Conservation (phyloP, 2,888 invertebrate species). For the Drosophila recens region DNA sequence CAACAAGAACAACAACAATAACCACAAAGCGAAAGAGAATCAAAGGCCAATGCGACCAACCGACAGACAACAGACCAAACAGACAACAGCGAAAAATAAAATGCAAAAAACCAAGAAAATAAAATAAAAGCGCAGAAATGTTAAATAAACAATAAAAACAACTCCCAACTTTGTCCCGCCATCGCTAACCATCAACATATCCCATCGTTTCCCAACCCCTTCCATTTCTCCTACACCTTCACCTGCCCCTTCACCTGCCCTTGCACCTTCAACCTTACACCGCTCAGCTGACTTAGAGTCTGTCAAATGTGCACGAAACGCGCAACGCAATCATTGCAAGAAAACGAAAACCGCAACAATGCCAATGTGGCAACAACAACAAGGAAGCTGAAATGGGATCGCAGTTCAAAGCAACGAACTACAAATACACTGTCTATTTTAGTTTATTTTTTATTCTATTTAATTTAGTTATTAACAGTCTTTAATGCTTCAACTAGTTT, state of each 20-base stretch:
- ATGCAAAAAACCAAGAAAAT: constrained; percentile 27
- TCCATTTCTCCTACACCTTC: neutral
- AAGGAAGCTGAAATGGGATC: constrained; percentile 29
- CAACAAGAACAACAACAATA: constrained; percentile 42
- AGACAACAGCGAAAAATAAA: constrained; percentile 14
- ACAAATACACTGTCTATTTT: constrained; percentile 23
- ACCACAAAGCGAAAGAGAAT: constrained; percentile 57
- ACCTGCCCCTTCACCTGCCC: neutral
- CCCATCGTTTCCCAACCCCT: neutral
- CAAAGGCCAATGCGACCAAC: constrained; percentile 43
- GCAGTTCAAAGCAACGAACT: neutral
- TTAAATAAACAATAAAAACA: constrained; percentile 75
- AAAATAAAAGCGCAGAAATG: constrained; percentile 68
- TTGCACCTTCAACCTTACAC: neutral
- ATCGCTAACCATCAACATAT: constrained; percentile 39
- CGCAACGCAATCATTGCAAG: constrained; percentile 26
- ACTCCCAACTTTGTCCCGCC: constrained; percentile 44
- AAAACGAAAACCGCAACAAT: constrained; percentile 49
- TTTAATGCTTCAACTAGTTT: no score
- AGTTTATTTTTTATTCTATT: no score
- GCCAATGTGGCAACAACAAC: constrained; percentile 41
- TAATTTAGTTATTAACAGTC: no score
- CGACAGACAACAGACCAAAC: constrained; percentile 11
- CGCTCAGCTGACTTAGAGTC: constrained; percentile 34
- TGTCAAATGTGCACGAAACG: constrained; percentile 60